Conservation (phyloP, 2,797 vertebrate species). For the Gymnoscopelus microlampas region DNA sequence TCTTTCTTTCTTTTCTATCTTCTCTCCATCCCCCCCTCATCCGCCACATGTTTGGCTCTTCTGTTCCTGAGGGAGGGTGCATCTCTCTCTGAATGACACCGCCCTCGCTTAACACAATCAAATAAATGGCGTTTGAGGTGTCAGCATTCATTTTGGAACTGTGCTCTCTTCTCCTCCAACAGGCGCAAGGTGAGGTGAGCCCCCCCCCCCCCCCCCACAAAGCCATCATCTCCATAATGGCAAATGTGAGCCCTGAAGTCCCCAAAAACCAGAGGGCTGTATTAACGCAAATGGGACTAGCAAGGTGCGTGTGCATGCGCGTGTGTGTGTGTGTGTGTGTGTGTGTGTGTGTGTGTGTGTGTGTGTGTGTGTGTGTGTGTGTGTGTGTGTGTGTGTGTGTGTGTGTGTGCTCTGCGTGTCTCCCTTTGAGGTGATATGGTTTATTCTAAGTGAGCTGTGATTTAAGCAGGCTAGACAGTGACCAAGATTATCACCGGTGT, state of each 20-base stretch:
- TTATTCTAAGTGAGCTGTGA: conserved; percentile 78
- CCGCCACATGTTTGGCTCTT: conserved; percentile 22
- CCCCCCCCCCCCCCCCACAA: conserved; percentile 54
- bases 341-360: conserved; percentile 18
- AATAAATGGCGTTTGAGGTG: conserved; percentile 80
- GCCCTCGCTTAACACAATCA: conserved; percentile 79
- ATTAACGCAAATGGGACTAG: conserved; percentile 76
- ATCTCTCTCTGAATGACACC: conserved; percentile 69
- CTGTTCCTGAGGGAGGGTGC: neutral
- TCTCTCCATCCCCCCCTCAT: conserved; percentile 28
- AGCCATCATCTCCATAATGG: conserved; percentile 84
- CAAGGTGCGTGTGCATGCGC: conserved; percentile 51
- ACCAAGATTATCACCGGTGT: conserved; percentile 71
- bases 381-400: conserved; percentile 20
- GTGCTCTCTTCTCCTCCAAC: conserved; percentile 50
- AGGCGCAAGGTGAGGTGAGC: conserved; percentile 73
- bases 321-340: conserved; percentile 6
- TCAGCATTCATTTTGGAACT: conserved; percentile 78
- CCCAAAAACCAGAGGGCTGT: conserved; percentile 54
- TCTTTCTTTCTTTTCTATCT: conserved; percentile 10
- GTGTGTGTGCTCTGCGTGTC: conserved; percentile 41
- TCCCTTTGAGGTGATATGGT: conserved; percentile 61
- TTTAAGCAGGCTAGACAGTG: conserved; percentile 77
- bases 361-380: conserved; percentile 15
- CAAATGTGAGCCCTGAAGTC: conserved; percentile 79